Evolutionary conservation across 1,140 invertebrate species (phyloP).

Genomic region (Microplitis mediator): DNA sequence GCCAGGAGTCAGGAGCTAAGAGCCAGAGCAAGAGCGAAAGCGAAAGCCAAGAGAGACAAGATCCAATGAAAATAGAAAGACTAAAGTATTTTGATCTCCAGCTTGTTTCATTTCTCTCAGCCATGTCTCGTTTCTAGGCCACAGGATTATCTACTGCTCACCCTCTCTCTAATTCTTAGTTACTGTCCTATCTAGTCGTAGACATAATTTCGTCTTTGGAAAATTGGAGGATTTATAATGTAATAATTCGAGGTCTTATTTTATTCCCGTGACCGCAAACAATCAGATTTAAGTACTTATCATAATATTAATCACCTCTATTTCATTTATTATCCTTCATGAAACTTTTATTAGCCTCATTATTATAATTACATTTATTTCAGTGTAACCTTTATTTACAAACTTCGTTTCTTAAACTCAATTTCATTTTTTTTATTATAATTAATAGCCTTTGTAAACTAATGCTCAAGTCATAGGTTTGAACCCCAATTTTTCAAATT

Average conservation of each 20-base stretch:
- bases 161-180: neutral
- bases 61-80: neutral
- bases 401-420: no score
- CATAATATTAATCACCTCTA: neutral
- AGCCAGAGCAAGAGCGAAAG: no score
- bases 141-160: slow-evolving; percentile 20
- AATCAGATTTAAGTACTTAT: neutral
- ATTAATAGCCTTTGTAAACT: no score
- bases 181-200: neutral
- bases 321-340: neutral
- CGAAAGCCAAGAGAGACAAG: no score
- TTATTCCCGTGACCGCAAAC: no score
- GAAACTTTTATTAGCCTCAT: neutral
- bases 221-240: neutral
- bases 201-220: slow-evolving; percentile 8
- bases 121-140: slow-evolving; percentile 13
- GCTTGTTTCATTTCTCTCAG: neutral
- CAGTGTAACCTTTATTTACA: neutral
- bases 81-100: slow-evolving; percentile 8
- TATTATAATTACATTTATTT: neutral
- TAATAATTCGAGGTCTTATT: neutral
- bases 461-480: no score
- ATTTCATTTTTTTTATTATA: no score
- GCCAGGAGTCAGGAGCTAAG: neutral
- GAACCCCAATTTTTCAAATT: no score